Base-by-base conservation (phyloP, 2,888 invertebrate genomes). In the Clistopyga incitator region DNA sequence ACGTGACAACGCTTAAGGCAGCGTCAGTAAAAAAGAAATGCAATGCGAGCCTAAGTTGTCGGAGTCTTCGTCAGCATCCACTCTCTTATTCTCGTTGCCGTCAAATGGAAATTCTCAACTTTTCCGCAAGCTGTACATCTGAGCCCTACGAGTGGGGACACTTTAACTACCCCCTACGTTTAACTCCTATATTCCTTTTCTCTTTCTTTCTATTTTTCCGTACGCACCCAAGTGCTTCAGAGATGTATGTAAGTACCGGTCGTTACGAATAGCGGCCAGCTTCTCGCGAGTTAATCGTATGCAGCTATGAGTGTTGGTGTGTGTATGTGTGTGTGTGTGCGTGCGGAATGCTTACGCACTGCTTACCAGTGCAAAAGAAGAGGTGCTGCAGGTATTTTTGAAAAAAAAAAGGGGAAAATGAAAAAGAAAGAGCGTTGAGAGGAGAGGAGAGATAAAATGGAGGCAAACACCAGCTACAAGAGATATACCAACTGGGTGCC, bases 281-380 rank as follows among this genome's bases (percentile, higher is more conserved):
- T 68, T 76, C 38, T 38, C 71, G 67, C 80, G 54, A 76, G 75
- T 64, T 64, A 65, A 56, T 52, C 80, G 68, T 71, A 47, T 38
- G 56, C 52, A 18, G 38, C 20, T 45, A 29, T 61, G 42, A 38
- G 38, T 38, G 38, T 34, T 34, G 34, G 8, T 4, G 8, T 34
- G 34, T 34, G 34, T 34, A n/a, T n/a, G 34, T 34, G 34, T 34
- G 34, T 34, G 61, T 29, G 87, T 87, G 88, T 88, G 89, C 89
- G 88, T 89, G 88, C 88, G 89, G 91, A 89, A 38, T 38, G 6
- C 90, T 87, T 89, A 88, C 87, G 88, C 70, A 59, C 61, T 56
- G 74, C 64, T 79, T 56, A 34, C 45, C 56, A 56, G 74, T 59
- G 61, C 68, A 38, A 61, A 77, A 56, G 50, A 2, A 59, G 38